A percentile compares a stretch with the other conserved stretches of the same genome.
These are phyloP conservation scores for Oceanodroma leucorhoa DNA, from an alignment of 2,797 vertebrate species.

Conservation along the genomic window DNA sequence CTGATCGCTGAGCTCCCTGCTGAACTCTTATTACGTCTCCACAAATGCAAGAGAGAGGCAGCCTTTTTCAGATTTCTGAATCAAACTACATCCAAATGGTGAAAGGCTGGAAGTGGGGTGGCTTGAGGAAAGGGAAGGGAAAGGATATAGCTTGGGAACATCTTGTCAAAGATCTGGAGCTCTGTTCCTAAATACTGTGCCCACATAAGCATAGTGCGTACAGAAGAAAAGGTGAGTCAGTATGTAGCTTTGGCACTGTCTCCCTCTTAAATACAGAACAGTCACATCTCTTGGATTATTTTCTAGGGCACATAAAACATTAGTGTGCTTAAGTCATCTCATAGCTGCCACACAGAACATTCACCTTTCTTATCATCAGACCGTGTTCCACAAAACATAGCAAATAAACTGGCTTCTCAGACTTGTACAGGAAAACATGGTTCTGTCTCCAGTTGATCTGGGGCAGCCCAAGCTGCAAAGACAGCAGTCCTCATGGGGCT, in stretches of 20 bases:
- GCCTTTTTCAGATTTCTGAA: neutral
- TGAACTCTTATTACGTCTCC: neutral
- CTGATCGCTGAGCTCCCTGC: neutral
- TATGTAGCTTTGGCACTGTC: neutral
- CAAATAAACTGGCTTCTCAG: neutral
- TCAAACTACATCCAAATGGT: neutral
- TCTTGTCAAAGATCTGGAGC: neutral
- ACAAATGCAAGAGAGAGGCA: neutral
- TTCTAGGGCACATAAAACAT: neutral
- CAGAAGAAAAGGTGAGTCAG: neutral
- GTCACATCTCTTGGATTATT: neutral
- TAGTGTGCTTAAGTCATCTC: neutral
- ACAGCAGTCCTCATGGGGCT: neutral
- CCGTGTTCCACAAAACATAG: fast-evolving
- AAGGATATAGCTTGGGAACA: neutral
- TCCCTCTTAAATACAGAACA: neutral
- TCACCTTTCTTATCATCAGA: neutral
- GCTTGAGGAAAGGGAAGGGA: neutral
- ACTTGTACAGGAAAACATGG: neutral
- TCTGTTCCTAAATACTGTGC: neutral
- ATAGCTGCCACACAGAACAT: neutral
- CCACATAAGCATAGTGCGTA: fast-evolving
- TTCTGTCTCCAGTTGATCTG: neutral
- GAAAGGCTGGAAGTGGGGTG: neutral
- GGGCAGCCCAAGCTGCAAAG: neutral